Base-by-base conservation (phyloP, 2,797 vertebrate genomes). In the Enteromius argenteus region DNA sequence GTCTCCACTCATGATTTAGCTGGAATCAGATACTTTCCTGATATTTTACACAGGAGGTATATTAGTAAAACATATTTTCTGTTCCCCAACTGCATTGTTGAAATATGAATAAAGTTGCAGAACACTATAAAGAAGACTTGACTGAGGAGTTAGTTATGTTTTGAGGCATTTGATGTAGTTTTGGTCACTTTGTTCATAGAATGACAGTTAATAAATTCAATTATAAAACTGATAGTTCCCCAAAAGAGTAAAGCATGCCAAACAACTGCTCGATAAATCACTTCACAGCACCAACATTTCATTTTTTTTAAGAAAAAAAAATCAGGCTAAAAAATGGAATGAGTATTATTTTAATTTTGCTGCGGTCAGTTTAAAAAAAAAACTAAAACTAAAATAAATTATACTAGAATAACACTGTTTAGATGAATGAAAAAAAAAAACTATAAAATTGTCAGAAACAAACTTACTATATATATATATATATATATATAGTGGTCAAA, bases 1-100 rank as follows among this genome's bases (percentile, higher is more conserved):
- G 64, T 85, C 15, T 62, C 51, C 1, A 69, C 37, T 80, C 71
- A 76, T 58, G 23, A n/a, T 27, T 60, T 23, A 66, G 13, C 64
- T 30, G 78, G 13, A 44, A 66, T 75, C 64, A 5, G 42, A 74
- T 64, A 13, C 73, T 73, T 64, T 49, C 21, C 30, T 32, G 32
- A 76, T 72, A 15, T 73, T 51, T 64, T 82, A 27, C 30, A 74
- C 58, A 82, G 42, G 13, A 13, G 53, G n/a, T 10, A 17, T 27
- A 58, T 42, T 35, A 73, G 68, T 46, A 17, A 60, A 60, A 81
- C 39, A 64, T 64, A 17, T 49, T 49, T 8, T 64, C 32, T 35
- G 30, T 37, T 74, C 14, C 68, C 68, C 8, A 46, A 72, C 14
- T 44, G 17, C 67, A 15, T 71, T 37, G 56, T 39, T 62, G 53